Base-by-base conservation (phyloP, 2,888 invertebrate genomes). In the Heliconius charithonia region DNA sequence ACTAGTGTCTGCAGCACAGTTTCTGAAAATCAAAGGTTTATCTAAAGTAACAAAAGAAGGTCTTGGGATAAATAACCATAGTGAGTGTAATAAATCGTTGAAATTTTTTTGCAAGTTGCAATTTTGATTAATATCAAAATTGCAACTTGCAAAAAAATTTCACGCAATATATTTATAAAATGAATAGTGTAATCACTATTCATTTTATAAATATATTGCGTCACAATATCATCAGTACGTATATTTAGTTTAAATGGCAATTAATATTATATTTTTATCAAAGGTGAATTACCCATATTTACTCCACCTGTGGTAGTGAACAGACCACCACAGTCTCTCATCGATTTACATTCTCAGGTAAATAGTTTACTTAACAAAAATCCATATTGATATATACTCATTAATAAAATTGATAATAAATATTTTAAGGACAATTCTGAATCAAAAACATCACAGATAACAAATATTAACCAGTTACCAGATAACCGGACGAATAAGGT, bases 1-100 rank as follows among this genome's bases (percentile, higher is more conserved):
- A 84, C 88, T 97, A 73, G 95, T 97, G 71, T 96, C 97, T 77
- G 97, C 97, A 12, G 97, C 97, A 37, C 96, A 96, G 87, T 96
- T 97, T 85, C 96, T 97, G 81, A 96, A 97, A 90, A 97, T 97
- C 81, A 95, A 95, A 83, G 95, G 95, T 10, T 88, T 96, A 19
- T 95, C 96, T 27, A 95, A 95, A 85, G 92, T 96, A 4, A 95
- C 95, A n/a, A 93, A 95, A 82, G 95, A 95, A 86, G 94, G 94
- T 19, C 89, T 94, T 45, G 95, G 94, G 63, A 94, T 94, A 59
- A 87, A 90, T 63, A 93, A 92, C 81, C 90, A 90, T 69, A 91
- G 95, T 93, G 89, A 91, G 91, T 88, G 12, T 16, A 2, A 69
- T 69, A 25, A 45, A 27, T 27, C 41, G n/a, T 25, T 25, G n/a